phyloP scores from a whole-genome alignment of 2,113 vertebrate species.

The Psilopogon haemacephalus region DNA sequence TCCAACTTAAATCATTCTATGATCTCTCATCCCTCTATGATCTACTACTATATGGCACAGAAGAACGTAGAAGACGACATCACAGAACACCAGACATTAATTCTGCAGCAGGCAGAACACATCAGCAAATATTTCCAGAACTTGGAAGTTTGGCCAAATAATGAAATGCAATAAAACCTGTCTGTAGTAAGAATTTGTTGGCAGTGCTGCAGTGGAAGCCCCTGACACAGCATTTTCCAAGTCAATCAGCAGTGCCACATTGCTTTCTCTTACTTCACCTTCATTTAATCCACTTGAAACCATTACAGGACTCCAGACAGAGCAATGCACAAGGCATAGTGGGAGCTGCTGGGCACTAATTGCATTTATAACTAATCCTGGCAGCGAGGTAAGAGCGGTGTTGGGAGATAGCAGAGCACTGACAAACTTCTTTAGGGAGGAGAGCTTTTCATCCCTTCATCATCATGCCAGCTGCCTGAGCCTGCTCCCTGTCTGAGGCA shows the following conservation, averaged over 20 bases:
- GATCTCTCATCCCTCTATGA: no score
- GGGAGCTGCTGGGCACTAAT: background rate
- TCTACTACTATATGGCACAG: no score
- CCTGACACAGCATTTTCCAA: background rate
- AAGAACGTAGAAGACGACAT: background rate
- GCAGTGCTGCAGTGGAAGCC: background rate
- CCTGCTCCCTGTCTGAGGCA: conserved; percentile 7
- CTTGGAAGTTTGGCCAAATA: background rate
- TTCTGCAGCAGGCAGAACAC: background rate
- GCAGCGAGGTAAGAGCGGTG: background rate
- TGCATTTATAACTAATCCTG: background rate
- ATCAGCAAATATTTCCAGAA: background rate
- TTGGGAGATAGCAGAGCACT: background rate
- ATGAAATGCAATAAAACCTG: background rate
- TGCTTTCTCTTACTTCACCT: background rate
- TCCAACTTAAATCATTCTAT: no score
- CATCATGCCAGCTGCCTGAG: conserved; percentile 25
- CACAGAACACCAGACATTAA: background rate
- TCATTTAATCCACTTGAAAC: background rate
- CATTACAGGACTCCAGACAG: background rate
- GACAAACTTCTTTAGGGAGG: conserved; percentile 48
- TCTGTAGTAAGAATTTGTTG: background rate
- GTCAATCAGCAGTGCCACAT: background rate
- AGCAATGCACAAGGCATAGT: background rate
- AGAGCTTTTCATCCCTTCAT: conserved; percentile 52